Percentiles rank a stretch among this genome's conserved stretches.
Evolutionary conservation across 2,113 vertebrate species (phyloP).

Genomic region (Actenoides hombroni): DNA sequence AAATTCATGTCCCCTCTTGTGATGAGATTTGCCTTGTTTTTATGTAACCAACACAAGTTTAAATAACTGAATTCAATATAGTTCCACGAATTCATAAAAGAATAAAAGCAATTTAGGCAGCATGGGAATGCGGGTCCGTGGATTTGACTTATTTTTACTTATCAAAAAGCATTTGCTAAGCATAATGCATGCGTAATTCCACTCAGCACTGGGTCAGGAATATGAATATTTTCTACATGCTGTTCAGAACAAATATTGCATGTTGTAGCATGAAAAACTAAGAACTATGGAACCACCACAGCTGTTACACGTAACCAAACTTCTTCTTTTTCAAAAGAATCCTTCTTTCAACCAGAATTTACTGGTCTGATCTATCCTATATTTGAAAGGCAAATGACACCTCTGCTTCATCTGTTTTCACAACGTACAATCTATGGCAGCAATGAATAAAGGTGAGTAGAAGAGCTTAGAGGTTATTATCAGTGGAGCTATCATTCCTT

Average conservation of each 20-base stretch:
- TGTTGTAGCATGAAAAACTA: not conserved
- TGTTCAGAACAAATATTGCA: not conserved
- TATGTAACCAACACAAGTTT: rapidly evolving
- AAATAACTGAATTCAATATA: not conserved
- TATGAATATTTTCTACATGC: not conserved
- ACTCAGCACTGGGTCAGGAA: not conserved
- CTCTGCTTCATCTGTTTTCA: not conserved
- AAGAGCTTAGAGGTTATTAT: slow-evolving; percentile 18
- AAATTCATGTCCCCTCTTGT: not conserved
- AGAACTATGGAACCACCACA: not conserved
- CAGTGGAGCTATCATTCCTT: slow-evolving; percentile 7
- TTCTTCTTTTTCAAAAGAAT: not conserved
- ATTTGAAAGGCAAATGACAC: not conserved
- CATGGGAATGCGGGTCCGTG: not conserved
- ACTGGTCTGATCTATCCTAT: not conserved
- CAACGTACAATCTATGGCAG: not conserved
- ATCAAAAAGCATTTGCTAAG: not conserved
- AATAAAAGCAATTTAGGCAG: not conserved
- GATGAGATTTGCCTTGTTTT: not conserved
- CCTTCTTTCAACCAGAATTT: not conserved
- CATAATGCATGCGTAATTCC: not conserved
- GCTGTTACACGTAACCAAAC: not conserved
- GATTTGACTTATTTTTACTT: not conserved
- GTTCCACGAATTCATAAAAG: not conserved
- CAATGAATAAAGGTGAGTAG: not conserved